Evolutionary conservation across 1,140 invertebrate species (phyloP).

Genomic region (Aricia agestis): DNA sequence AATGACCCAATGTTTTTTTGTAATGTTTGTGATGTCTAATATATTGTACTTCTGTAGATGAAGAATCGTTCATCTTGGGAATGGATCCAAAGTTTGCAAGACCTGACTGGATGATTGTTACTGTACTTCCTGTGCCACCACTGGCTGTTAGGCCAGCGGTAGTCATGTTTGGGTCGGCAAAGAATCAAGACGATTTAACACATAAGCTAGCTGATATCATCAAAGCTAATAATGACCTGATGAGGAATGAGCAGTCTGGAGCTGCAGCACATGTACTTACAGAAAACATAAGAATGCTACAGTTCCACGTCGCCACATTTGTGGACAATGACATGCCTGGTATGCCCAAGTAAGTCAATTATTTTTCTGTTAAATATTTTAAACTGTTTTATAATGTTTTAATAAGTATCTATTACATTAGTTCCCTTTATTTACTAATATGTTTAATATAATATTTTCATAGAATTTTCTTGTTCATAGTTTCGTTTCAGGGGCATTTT

Average conservation of each 20-base stretch:
- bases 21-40: background rate
- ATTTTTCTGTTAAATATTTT: background rate
- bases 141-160: slow-evolving; percentile 95
- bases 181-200: slow-evolving; percentile 99
- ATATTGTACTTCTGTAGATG: slow-evolving; percentile 79
- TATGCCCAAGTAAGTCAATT: slow-evolving; percentile 84
- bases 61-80: slow-evolving; percentile 96
- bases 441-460: no score
- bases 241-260: slow-evolving; percentile 96
- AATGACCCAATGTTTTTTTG: background rate
- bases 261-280: slow-evolving; percentile 97
- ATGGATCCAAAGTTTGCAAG: slow-evolving; percentile 97
- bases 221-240: slow-evolving; percentile 98
- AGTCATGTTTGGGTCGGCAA: slow-evolving; percentile 98
- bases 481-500: no score
- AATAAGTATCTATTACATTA: no score
- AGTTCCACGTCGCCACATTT: slow-evolving; percentile 98
- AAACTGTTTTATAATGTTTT: background rate
- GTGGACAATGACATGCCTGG: slow-evolving; percentile 99
- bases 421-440: no score
- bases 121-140: slow-evolving; percentile 97
- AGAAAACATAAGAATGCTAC: slow-evolving; percentile 98
- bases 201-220: slow-evolving; percentile 99
- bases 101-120: slow-evolving; percentile 99
- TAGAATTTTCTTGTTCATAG: no score